These are phyloP conservation scores for Timandra comae DNA, from an alignment of 2,888 invertebrate species.

Conservation along the genomic window DNA sequence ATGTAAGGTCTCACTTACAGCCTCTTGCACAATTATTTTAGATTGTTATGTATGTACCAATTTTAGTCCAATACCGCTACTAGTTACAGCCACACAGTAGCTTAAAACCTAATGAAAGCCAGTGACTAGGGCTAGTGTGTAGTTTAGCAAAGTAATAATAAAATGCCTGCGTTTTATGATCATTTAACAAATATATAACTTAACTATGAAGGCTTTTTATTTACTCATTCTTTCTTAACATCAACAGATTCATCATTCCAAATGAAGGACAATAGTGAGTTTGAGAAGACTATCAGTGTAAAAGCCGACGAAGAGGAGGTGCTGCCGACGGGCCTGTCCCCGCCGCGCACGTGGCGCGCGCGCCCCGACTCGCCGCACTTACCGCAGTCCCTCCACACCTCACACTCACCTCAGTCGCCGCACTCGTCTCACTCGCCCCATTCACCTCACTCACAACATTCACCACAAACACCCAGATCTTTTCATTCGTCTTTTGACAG, in stretches of 20 bases:
- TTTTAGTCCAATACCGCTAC: too few species aligned
- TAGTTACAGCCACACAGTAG: too few species aligned
- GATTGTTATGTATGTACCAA: too few species aligned
- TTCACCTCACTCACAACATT: slow-evolving; percentile 4
- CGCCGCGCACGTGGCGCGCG: slow-evolving; percentile 31
- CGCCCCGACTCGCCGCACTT: slow-evolving; percentile 20
- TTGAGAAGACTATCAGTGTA: not conserved
- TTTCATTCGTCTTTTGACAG: not conserved
- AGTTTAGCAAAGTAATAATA: not conserved
- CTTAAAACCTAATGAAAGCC: too few species aligned
- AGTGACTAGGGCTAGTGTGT: too few species aligned
- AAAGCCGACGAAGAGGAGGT: not conserved
- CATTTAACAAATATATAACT: not conserved
- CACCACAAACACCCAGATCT: not conserved
- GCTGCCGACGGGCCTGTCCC: slow-evolving; percentile 9
- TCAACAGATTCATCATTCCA: not conserved
- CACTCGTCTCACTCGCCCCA: slow-evolving; percentile 3
- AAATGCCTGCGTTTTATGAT: not conserved
- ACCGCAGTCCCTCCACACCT: not conserved
- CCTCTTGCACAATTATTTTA: too few species aligned
- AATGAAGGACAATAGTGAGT: not conserved
- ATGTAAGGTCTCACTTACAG: too few species aligned
- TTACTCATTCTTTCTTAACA: not conserved
- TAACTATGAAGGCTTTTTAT: too few species aligned
- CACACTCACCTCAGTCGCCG: slow-evolving; percentile 5